Conservation (phyloP, 2,797 vertebrate species). For the Myotis pilosus region DNA sequence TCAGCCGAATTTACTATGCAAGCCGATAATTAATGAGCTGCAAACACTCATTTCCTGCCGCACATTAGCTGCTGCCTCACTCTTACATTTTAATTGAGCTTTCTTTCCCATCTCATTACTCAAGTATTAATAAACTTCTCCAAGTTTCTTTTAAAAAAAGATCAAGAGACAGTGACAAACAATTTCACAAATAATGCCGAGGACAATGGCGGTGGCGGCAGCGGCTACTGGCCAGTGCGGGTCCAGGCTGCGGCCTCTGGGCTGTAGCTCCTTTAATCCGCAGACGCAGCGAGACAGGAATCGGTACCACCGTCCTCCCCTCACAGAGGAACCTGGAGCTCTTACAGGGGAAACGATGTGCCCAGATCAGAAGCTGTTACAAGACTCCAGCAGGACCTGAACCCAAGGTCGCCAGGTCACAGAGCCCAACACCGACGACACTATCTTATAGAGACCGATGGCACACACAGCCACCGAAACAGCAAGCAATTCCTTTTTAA, state of each 20-base stretch:
- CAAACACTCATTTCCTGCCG: conserved; percentile 59
- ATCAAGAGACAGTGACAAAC: neutral
- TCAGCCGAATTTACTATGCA: conserved; percentile 64
- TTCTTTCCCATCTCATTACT: conserved; percentile 63
- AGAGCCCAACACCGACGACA: neutral
- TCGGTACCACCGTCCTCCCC: neutral
- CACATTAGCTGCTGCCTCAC: conserved; percentile 56
- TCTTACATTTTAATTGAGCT: conserved; percentile 75
- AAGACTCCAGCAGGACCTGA: neutral
- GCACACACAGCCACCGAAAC: neutral
- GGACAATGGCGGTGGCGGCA: neutral
- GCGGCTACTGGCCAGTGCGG: neutral
- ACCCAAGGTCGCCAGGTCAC: neutral
- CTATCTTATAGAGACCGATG: neutral
- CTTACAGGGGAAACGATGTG: neutral
- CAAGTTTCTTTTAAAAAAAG: conserved; percentile 35
- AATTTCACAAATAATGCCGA: neutral
- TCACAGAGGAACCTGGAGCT: neutral
- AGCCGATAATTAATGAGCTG: conserved; percentile 75
- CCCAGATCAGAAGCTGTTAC: neutral
- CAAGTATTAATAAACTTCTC: conserved; percentile 37
- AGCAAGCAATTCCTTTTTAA: neutral
- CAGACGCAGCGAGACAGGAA: neutral
- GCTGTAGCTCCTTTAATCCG: neutral
- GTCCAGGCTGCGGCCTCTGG: neutral